These are phyloP conservation scores for Synergus gifuensis DNA, from an alignment of 2,888 invertebrate species.

Conservation along the genomic window DNA sequence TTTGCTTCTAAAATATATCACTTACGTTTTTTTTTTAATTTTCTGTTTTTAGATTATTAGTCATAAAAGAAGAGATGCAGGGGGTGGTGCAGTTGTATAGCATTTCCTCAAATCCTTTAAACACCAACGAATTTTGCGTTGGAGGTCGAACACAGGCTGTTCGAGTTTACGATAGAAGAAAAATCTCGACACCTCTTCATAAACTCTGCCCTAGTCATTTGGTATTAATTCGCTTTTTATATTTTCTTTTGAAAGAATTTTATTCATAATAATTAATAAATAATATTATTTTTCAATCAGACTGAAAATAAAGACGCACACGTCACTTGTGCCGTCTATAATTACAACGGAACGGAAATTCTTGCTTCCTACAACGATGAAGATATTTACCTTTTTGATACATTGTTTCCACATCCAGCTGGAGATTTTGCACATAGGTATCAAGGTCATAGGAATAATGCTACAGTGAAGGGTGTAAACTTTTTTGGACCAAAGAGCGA, in stretches of 20 bases:
- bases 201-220: conserved; percentile 83
- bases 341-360: conserved; percentile 93
- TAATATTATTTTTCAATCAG: conserved; percentile 37
- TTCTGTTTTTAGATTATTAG: conserved; percentile 78
- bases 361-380: conserved; percentile 97
- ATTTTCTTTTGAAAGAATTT: background rate
- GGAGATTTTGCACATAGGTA: conserved; percentile 80
- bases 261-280: conserved; percentile 12
- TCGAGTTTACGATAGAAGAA: conserved; percentile 87
- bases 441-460: conserved; percentile 81
- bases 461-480: conserved; percentile 91
- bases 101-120: conserved; percentile 90
- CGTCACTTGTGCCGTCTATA: conserved; percentile 94
- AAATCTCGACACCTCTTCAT: conserved; percentile 79
- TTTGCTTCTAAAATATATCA: background rate
- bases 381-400: conserved; percentile 93
- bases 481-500: conserved; percentile 96
- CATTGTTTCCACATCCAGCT: conserved; percentile 77
- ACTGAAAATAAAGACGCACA: conserved; percentile 79
- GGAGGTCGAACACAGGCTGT: conserved; percentile 90
- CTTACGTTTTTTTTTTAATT: conserved; percentile 30
- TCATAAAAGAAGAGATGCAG: conserved; percentile 80
- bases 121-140: conserved; percentile 88
- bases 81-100: conserved; percentile 91
- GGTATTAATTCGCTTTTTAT: conserved; percentile 66